Evolutionary conservation across 2,113 vertebrate species (phyloP).

Genomic region (Ardeotis arabs): DNA sequence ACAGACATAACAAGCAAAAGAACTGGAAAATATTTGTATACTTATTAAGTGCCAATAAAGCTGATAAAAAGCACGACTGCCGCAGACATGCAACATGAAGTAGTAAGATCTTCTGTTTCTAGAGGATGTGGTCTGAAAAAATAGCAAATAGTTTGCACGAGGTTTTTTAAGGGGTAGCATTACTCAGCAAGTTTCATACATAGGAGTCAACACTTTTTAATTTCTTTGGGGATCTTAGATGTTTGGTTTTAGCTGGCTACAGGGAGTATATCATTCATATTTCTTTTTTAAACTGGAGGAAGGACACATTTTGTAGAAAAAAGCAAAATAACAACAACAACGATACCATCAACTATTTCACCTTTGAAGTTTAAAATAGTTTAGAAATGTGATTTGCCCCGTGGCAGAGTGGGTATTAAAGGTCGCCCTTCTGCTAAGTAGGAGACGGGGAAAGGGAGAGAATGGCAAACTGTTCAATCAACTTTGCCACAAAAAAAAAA

Average conservation of each 20-base stretch:
- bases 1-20: slow-evolving; percentile 51
- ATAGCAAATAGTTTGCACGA: background rate
- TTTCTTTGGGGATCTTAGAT: background rate
- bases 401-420: background rate
- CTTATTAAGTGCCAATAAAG: background rate
- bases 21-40: slow-evolving; percentile 20
- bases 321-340: background rate
- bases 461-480: background rate
- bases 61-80: background rate
- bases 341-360: background rate
- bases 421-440: background rate
- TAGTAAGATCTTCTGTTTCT: background rate
- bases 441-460: background rate
- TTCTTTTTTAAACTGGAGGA: background rate
- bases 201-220: background rate
- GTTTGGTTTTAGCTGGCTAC: background rate
- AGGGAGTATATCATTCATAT: background rate
- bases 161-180: slow-evolving; percentile 1
- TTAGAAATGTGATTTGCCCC: background rate
- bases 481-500: background rate
- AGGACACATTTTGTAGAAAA: background rate
- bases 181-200: slow-evolving; percentile 46
- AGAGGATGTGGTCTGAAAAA: slow-evolving; percentile 45
- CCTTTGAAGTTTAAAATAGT: background rate
- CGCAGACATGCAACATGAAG: slow-evolving; percentile 1